These are phyloP conservation scores for Caranx melampygus DNA, from an alignment of 2,113 vertebrate genomes.

Conservation along the genomic window DNA sequence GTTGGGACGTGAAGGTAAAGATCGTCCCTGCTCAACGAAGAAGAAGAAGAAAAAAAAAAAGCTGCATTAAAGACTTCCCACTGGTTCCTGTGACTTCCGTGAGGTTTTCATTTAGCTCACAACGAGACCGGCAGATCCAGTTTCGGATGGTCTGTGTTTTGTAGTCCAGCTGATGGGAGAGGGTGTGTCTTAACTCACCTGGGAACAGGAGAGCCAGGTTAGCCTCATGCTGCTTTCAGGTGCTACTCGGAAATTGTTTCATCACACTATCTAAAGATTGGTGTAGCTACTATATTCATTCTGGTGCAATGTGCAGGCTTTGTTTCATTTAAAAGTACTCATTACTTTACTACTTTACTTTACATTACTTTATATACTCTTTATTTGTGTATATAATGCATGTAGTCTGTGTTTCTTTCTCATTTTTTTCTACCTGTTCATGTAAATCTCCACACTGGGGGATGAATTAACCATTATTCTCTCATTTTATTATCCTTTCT, in stretches of 20 bases:
- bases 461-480: too few relatives aligned
- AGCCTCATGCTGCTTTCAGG: slow-evolving; percentile 30
- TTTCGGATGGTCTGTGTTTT: background rate
- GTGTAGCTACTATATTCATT: too few relatives aligned
- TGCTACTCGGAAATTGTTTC: slow-evolving; percentile 9
- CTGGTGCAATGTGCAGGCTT: too few relatives aligned
- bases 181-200: slow-evolving; percentile 39
- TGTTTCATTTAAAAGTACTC: too few relatives aligned
- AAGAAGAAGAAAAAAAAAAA: background rate
- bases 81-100: background rate
- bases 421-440: too few relatives aligned
- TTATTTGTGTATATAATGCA: too few relatives aligned
- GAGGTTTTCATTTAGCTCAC: background rate
- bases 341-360: too few relatives aligned
- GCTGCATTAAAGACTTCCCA: background rate
- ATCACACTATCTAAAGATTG: too few relatives aligned
- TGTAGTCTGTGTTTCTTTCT: too few relatives aligned
- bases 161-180: background rate
- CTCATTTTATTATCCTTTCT: too few relatives aligned
- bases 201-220: background rate
- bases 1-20: background rate
- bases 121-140: background rate
- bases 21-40: background rate
- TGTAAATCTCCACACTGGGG: too few relatives aligned
- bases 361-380: too few relatives aligned